Base-by-base conservation (phyloP, 2,113 vertebrate species). In the Elgaria multicarinata region DNA sequence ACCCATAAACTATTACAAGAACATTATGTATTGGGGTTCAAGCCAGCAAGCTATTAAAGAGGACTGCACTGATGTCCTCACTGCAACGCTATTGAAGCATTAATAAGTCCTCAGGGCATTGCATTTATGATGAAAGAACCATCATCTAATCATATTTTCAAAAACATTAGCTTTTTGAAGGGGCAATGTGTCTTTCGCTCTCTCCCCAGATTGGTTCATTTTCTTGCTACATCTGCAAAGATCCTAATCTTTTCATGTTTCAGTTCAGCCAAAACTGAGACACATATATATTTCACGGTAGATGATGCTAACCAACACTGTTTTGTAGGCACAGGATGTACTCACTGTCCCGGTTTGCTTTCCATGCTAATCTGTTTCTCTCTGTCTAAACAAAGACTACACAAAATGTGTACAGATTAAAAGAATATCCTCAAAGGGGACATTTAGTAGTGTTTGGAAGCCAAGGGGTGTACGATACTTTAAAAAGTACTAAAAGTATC, bases 1-100 rank as follows among this genome's bases (percentile, higher is more conserved):
- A 97, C 96, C 97, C 96, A 96, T 98, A 97, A 97, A 97, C 95
- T 97, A 96, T 97, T 97, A 97, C 93, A 97, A 97, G 97, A 97
- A 97, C 97, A 97, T 97, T 97, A 97, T 97, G 97, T 97, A 97
- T 96, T 90, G 93, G 97, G 95, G 97, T 97, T 96, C 96, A 96
- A 96, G 97, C 97, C 97, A 98, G 95, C 91, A 97, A 96, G 95
- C 96, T 97, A 97, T 97, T 97, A 97, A 96, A 97, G 93, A 53
- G 36, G 93, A 95, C 95, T 97, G 94, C 90, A 92, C 93, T 95
- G 89, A 92, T 96, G 83, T 96, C 95, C 96, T 95, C 96, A 93
- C 92, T 95, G 95, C 92, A 96, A 93, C 90, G 93, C 94, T 96
- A 96, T 92, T 79, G 77, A 97, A 97, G 94, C 95, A 96, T 95